Evolutionary conservation across 1,140 invertebrate genomes (phyloP), one percentile per base, ranked within the genome.

Genomic region (Drosophila serrata): DNA sequence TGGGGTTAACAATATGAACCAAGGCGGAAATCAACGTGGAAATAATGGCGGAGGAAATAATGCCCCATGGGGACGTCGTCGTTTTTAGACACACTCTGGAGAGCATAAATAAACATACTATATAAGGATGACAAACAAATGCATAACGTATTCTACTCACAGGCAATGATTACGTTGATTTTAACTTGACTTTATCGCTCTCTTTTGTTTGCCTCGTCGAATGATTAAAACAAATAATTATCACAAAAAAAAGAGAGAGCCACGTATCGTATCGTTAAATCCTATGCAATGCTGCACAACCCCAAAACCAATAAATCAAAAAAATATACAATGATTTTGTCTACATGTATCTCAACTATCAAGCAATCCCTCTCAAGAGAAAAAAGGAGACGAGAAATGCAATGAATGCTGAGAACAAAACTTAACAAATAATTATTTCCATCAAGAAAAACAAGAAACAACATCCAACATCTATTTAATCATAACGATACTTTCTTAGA

Each of bases 1-100:
- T 87, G 91, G 91, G 79, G 87, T 78, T 70, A 92, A 90, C 79
- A 91, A 91, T 85, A 91, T 90, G 78, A 91, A 91, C 80, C 88
- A 87, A 87, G 87, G 87, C 69, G 70, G 69, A 59, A 90, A 92
- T 84, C 91, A 92, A 74, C 91, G 91, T 58, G 91, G 90, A 86
- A 87, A 82, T 82, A 92, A 92, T 68, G 87, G 74, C 64, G 84
- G 81, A 65, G 76, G 73, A 70, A 92, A 88, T 81, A 92, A 91
- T 75, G 91, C 80, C 77, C 91, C 91, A 90, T 92, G 91, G 91
- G 91, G 91, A 81, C 81, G 91, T 40, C 82, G 91, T 73, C 91
- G 91, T 82, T 92, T 92, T 84, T 88, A 88, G 61, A 88, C 58
- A 68, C 31, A 7, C 31, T 37, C 80, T 58, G 68, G 56, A 64